Percentiles rank a stretch among this genome's conserved stretches.
phyloP scores from a whole-genome alignment of 2,113 vertebrate species.

The Seriola rivoliana region DNA sequence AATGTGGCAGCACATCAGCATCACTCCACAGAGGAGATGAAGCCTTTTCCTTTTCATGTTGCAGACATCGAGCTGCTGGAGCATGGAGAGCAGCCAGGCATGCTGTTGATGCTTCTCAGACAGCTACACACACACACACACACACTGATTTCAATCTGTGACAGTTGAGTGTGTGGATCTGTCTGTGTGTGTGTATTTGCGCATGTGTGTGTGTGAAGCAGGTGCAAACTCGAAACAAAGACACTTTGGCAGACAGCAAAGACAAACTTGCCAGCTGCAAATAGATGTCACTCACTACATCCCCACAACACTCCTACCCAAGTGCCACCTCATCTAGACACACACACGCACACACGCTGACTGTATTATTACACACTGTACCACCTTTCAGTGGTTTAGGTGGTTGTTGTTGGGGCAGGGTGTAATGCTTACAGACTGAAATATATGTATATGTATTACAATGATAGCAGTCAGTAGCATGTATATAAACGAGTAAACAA shows the following conservation, averaged over 20 bases:
- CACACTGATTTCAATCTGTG: conserved; percentile 13
- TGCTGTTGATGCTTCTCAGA: conserved; percentile 48
- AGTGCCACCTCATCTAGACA: conserved; percentile 6
- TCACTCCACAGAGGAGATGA: conserved; percentile 6
- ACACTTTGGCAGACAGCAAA: conserved; percentile 41
- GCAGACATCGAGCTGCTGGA: conserved; percentile 27
- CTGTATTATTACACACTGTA: not conserved
- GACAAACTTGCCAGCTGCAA: conserved; percentile 54
- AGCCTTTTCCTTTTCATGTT: conserved; percentile 32
- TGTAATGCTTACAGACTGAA: too few species aligned
- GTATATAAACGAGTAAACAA: conserved; percentile 28
- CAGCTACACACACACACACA: not conserved
- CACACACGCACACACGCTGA: conserved; percentile 3
- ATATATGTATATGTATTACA: too few species aligned
- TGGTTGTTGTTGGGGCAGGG: too few species aligned
- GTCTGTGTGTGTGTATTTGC: not conserved
- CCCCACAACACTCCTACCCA: conserved; percentile 2
- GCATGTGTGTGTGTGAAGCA: not conserved
- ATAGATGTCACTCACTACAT: conserved; percentile 48
- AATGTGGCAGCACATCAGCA: conserved; percentile 20
- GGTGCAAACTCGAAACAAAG: conserved; percentile 62
- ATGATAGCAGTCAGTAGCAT: not conserved
- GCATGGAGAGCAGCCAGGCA: conserved; percentile 36
- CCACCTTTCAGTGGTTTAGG: conserved; percentile 7
- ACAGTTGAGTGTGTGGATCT: not conserved